phyloP scores from a whole-genome alignment of 2,113 vertebrate species.

The Chaetodon trifascialis region DNA sequence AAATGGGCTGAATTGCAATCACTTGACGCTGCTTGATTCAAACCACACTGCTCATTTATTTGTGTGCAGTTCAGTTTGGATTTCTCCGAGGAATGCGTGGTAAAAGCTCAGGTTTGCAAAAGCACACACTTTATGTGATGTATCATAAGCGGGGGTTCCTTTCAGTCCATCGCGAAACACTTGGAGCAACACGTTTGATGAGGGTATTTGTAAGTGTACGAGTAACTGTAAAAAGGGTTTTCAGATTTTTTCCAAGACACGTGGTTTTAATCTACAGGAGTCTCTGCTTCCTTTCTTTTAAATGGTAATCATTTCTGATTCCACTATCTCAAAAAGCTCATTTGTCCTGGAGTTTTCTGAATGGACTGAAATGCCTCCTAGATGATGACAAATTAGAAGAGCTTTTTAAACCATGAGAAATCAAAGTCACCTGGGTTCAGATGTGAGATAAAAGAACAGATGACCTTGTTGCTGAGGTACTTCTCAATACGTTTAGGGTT shows the following conservation, averaged over 20 bases:
- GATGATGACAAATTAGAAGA: background rate
- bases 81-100: slow-evolving; percentile 35
- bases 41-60: slow-evolving; percentile 59
- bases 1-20: slow-evolving; percentile 43
- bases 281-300: slow-evolving; percentile 17
- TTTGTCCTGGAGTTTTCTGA: slow-evolving; percentile 33
- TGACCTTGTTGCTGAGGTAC: slow-evolving; percentile 14
- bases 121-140: slow-evolving; percentile 28
- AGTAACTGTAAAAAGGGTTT: slow-evolving; percentile 20
- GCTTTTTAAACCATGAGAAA: slow-evolving; percentile 5
- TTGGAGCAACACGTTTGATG: slow-evolving; percentile 12
- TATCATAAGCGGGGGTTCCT: slow-evolving; percentile 34
- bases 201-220: slow-evolving; percentile 8
- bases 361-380: slow-evolving; percentile 31
- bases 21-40: slow-evolving; percentile 56
- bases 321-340: slow-evolving; percentile 19
- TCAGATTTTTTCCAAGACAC: slow-evolving; percentile 11
- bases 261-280: slow-evolving; percentile 25
- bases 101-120: slow-evolving; percentile 58
- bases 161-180: slow-evolving; percentile 28
- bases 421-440: slow-evolving; percentile 23
- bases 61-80: slow-evolving; percentile 55
- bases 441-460: slow-evolving; percentile 15
- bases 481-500: slow-evolving; percentile 33
- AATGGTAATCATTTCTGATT: slow-evolving; percentile 26